Base-by-base conservation (phyloP, 2,113 vertebrate genomes). In the Nothocercus julius region DNA sequence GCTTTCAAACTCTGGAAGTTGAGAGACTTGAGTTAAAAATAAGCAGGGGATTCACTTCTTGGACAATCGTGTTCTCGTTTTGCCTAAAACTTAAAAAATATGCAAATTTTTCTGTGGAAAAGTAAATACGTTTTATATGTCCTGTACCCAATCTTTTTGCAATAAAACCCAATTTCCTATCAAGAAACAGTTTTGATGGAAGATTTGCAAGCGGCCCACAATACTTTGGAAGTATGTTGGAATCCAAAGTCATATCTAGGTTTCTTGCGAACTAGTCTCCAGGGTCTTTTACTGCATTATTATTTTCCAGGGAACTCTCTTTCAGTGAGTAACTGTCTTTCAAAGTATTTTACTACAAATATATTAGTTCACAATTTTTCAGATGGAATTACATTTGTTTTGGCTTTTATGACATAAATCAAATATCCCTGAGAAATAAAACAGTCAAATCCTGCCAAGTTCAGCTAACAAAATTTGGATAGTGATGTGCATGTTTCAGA, bases 371-470 rank as follows among this genome's bases (percentile, higher is more conserved):
- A 64, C 62, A 90, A 42, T 93, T 93, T 87, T 94, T 94, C 74
- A 87, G 59, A 78, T 66, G 69, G 88, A 94, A 95, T 94, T 88
- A 75, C 53, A 82, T 96, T 96, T 96, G 85, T 91, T 95, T 96
- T 85, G 82, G 78, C 76, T 95, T 95, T 96, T 93, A 61, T 78
- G 68, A 76, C 87, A 86, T 94, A 94, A 96, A 96, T 95, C 94
- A 95, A 95, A 95, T 95, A 93, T 86, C 73, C 63, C n/a, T 56
- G 86, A 92, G 83, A 96, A 97, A 89, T 85, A 92, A 92, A 94
- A 85, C 51, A 93, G 47, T 90, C 69, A 86, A 93, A 78, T 56
- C n/a, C 38, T 94, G 93, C 90, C 86, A 97, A 93, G 66, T 93
- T 86, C 38, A 91, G 76, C 92, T 96, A 95, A 93, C 88, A 91